Evolutionary conservation across 2,113 vertebrate genomes (phyloP), one percentile per base, ranked within the genome.

Genomic region (Benitochromis conjunctus): DNA sequence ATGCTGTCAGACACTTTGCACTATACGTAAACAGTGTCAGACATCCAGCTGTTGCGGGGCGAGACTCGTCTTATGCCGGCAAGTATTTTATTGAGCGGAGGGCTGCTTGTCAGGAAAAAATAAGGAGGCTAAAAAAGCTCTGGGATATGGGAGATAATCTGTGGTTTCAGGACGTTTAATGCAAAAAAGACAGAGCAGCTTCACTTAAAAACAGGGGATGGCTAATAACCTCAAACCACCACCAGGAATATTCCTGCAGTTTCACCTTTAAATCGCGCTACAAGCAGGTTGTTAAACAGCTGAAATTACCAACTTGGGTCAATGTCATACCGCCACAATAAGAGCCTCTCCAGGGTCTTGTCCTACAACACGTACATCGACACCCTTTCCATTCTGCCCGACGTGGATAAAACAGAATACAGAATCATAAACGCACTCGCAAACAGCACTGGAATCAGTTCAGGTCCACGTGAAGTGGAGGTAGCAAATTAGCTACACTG

Each of bases 331-430:
- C 54, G 24, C 58, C 81, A 81, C 66, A 85, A 56, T 14, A 21
- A 48, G 36, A 82, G n/a, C 16, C 56, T 89, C 90, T 83, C 83
- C 34, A 58, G 86, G 60, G 80, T 26, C 46, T 41, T 21, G 90
- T 85, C 60, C 71, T 79, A 24, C 77, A 83, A 84, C 69, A 9
- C 34, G 14, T 12, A 62, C 60, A 10, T 43, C 1, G 21, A 76
- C 62, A 31, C 69, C 7, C 43, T 48, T 69, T 38, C 76, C 2
- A 3, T 34, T 31, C 76, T 36, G 56, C 66, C 24, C 3, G 1
- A 51, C 58, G 55, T 2, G 14, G 71, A 92, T 88, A 54, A 92
- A 91, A 88, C 90, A 76, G 85, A 85, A 86, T 82, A 7, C 18
- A 80, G 55, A 31, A 77, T 74, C 76, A 82, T 64, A 82, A 36